phyloP scores from a whole-genome alignment of 2,113 vertebrate genomes.

The Pungitius pungitius region DNA sequence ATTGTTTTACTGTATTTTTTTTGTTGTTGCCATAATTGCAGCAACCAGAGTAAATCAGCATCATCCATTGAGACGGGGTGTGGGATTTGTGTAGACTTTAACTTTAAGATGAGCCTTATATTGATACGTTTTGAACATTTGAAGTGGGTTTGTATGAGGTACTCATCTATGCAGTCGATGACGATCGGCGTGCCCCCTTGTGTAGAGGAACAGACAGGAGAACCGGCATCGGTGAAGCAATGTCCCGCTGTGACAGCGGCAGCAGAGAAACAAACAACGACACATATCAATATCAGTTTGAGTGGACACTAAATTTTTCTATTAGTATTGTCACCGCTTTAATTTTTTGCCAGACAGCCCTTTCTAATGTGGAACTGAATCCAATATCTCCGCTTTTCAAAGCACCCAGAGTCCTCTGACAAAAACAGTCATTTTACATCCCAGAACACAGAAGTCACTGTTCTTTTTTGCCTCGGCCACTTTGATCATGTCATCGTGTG shows the following conservation, averaged over 20 bases:
- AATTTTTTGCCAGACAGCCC: not conserved
- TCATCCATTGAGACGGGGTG: not conserved
- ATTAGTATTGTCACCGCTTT: not conserved
- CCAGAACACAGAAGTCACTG: not conserved
- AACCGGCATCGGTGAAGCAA: too few species aligned
- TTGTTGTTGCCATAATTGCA: not conserved
- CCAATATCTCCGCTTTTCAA: not conserved
- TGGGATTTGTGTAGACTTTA: not conserved
- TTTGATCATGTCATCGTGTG: not conserved
- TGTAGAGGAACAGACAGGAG: too few species aligned
- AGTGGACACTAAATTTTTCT: not conserved
- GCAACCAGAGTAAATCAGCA: not conserved
- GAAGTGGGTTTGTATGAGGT: too few species aligned
- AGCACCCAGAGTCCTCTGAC: not conserved
- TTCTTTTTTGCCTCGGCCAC: not conserved
- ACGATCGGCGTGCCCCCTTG: too few species aligned
- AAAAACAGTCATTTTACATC: not conserved
- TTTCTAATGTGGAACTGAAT: not conserved
- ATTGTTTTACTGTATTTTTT: not conserved
- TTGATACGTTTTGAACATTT: too few species aligned
- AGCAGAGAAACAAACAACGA: not conserved
- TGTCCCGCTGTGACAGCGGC: not conserved
- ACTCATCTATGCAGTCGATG: too few species aligned
- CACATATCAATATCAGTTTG: not conserved
- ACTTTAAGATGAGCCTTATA: not conserved